Conservation (phyloP, 2,113 vertebrate species). For the Elephas maximus region DNA sequence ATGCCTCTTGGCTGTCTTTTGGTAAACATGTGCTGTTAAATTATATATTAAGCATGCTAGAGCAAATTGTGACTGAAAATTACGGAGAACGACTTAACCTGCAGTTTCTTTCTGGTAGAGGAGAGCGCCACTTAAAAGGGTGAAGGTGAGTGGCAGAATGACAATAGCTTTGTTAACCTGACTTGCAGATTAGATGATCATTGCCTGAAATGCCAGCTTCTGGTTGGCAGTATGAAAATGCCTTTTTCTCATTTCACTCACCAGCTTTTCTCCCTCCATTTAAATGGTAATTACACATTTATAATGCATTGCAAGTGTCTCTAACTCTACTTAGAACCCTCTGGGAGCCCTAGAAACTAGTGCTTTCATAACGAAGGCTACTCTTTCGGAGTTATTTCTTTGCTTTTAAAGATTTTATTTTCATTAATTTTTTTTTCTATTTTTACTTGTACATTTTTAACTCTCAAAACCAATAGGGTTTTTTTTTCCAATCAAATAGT, state of each 20-base stretch:
- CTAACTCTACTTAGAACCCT: slow-evolving; percentile 79
- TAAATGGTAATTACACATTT: slow-evolving; percentile 90
- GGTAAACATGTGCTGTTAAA: slow-evolving; percentile 67
- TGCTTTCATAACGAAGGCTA: slow-evolving; percentile 79
- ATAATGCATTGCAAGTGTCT: slow-evolving; percentile 87
- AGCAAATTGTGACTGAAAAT: slow-evolving; percentile 75
- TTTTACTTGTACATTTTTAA: neutral
- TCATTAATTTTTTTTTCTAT: neutral
- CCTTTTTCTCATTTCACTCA: slow-evolving; percentile 81
- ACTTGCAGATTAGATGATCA: slow-evolving; percentile 81
- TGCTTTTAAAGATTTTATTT: slow-evolving; percentile 52
- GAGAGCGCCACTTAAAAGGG: slow-evolving; percentile 73
- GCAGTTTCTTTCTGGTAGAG: slow-evolving; percentile 50
- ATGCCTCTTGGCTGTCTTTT: slow-evolving; percentile 44
- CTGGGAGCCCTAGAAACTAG: slow-evolving; percentile 79
- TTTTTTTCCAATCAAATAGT: slow-evolving; percentile 47
- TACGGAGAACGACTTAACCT: slow-evolving; percentile 66
- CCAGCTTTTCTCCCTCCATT: slow-evolving; percentile 85
- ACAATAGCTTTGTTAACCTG: slow-evolving; percentile 86
- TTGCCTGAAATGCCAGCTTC: slow-evolving; percentile 83
- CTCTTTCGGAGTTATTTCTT: slow-evolving; percentile 80
- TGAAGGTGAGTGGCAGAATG: slow-evolving; percentile 79
- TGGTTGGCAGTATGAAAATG: slow-evolving; percentile 82
- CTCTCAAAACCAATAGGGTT: neutral
- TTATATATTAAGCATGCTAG: slow-evolving; percentile 62